These are phyloP conservation scores for Enhydra lutris DNA, from an alignment of 2,113 vertebrate species.

Conservation along the genomic window DNA sequence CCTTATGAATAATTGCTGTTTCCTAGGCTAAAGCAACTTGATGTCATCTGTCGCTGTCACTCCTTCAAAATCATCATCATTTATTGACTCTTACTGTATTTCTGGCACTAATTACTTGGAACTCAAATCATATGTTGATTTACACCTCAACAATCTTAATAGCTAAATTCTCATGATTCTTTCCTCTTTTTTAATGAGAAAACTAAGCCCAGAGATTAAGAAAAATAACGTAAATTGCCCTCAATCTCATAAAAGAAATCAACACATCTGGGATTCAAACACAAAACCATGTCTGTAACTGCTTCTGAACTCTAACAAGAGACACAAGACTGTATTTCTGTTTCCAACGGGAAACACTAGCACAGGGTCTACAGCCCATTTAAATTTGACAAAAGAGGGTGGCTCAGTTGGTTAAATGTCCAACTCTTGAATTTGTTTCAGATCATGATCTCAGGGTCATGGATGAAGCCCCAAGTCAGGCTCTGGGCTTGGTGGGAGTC, in stretches of 20 bases:
- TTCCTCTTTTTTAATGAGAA: neutral
- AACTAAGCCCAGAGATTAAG: neutral
- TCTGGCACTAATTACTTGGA: neutral
- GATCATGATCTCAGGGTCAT: neutral
- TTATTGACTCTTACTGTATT: neutral
- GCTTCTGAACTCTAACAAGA: neutral
- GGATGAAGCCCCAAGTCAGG: neutral
- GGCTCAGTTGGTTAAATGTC: too few relatives aligned
- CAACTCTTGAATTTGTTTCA: neutral
- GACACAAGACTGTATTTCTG: neutral
- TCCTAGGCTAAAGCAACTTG: rapidly evolving
- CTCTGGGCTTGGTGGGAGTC: neutral
- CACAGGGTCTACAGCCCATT: neutral
- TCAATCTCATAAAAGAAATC: neutral
- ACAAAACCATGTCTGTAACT: neutral
- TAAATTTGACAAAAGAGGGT: neutral
- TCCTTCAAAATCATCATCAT: neutral
- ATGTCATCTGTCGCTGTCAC: too few relatives aligned
- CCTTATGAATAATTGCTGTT: neutral
- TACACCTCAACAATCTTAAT: neutral
- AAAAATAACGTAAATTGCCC: neutral
- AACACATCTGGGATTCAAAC: neutral
- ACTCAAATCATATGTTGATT: neutral
- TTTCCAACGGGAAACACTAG: neutral
- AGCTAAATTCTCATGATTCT: neutral